Evolutionary conservation across 2,797 vertebrate species (phyloP).

Genomic region (Sphenodon punctatus): DNA sequence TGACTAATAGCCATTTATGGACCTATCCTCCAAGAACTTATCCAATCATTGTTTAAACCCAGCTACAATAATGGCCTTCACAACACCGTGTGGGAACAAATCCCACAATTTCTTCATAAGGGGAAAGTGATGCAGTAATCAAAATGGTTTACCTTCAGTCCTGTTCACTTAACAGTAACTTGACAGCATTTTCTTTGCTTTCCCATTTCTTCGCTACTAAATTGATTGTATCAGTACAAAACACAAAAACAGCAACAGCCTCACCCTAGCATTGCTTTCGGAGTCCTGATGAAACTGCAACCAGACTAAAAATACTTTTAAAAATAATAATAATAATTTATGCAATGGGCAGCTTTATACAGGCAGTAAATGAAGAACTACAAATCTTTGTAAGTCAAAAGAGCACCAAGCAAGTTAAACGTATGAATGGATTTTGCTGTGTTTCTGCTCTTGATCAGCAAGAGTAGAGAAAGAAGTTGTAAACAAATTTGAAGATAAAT

Average conservation of each 20-base stretch:
- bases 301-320: background rate
- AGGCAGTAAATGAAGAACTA: background rate
- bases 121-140: background rate
- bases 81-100: too few relatives aligned
- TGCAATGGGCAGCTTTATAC: background rate
- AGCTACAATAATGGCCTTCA: too few relatives aligned
- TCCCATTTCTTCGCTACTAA: background rate
- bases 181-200: background rate
- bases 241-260: too few relatives aligned
- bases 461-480: background rate
- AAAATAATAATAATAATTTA: background rate
- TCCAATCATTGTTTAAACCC: too few relatives aligned
- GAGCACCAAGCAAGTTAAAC: accelerated
- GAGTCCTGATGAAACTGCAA: background rate
- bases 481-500: background rate
- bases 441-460: background rate
- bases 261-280: background rate
- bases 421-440: background rate
- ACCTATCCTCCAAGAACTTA: too few relatives aligned
- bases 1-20: too few relatives aligned
- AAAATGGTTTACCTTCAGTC: background rate
- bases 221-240: background rate
- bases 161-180: background rate
- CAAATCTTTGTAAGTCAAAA: background rate
- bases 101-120: background rate